Conservation (phyloP, 2,797 vertebrate species). For the Protonibea diacanthus region DNA sequence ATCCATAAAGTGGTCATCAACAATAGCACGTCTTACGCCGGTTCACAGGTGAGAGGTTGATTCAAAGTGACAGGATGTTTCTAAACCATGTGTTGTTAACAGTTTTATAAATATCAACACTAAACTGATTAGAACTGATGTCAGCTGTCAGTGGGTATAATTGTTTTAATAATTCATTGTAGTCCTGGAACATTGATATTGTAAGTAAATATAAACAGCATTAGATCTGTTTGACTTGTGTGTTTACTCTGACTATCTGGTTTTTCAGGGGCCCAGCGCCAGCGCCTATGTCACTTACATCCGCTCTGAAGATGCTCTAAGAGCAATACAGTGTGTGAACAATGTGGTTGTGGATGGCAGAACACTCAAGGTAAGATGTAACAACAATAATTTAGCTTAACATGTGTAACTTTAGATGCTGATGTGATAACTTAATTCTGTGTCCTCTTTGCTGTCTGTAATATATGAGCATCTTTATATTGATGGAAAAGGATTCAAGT, state of each 20-base stretch:
- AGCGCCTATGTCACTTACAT: slow-evolving; percentile 99
- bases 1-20: slow-evolving; percentile 99
- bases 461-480: not conserved
- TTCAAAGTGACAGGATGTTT: not conserved
- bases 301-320: slow-evolving; percentile 97
- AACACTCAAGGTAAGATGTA: slow-evolving; percentile 93
- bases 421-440: not conserved
- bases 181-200: not conserved
- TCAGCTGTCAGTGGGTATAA: no score
- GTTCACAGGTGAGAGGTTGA: slow-evolving; percentile 93
- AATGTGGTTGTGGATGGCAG: slow-evolving; percentile 99
- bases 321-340: slow-evolving; percentile 99
- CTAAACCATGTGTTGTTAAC: not conserved
- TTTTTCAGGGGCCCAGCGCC: slow-evolving; percentile 95
- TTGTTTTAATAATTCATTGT: not conserved
- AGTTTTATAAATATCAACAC: not conserved
- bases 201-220: not conserved
- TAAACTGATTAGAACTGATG: not conserved
- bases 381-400: not conserved
- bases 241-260: slow-evolving; percentile 51
- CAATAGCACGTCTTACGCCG: slow-evolving; percentile 99
- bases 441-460: slow-evolving; percentile 3
- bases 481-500: not conserved
- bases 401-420: not conserved
- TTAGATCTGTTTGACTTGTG: slow-evolving; percentile 24